A percentile compares a stretch with the other conserved stretches of the same genome.
Evolutionary conservation across 2,797 vertebrate species (phyloP).

Genomic region (Esox lucius): DNA sequence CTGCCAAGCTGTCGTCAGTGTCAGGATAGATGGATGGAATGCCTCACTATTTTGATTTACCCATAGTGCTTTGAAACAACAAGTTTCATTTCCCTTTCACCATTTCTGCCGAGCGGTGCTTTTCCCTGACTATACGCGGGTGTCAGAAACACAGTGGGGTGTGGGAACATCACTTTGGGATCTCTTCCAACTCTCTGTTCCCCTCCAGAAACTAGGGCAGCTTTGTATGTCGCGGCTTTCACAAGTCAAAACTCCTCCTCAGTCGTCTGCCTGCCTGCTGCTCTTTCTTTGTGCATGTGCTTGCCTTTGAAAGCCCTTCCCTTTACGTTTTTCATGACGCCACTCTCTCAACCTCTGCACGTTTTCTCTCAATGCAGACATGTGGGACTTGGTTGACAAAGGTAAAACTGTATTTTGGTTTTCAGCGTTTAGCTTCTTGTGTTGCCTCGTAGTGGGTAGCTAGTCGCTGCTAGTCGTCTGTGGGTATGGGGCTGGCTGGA

Average conservation of each 20-base stretch:
- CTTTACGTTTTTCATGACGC: slow-evolving; percentile 39
- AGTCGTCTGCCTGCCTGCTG: slow-evolving; percentile 63
- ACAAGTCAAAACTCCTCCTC: slow-evolving; percentile 69
- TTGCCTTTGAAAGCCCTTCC: slow-evolving; percentile 58
- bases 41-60: slow-evolving; percentile 66
- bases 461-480: slow-evolving; percentile 66
- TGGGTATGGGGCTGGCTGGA: slow-evolving; percentile 73
- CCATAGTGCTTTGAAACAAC: slow-evolving; percentile 61
- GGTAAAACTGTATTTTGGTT: slow-evolving; percentile 76
- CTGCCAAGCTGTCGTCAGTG: neutral
- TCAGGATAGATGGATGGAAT: slow-evolving; percentile 61
- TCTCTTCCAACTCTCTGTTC: slow-evolving; percentile 48
- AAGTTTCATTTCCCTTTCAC: slow-evolving; percentile 70
- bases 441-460: slow-evolving; percentile 59
- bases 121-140: slow-evolving; percentile 1
- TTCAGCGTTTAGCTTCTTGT: slow-evolving; percentile 71
- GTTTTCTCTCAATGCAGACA: slow-evolving; percentile 83
- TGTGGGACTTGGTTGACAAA: slow-evolving; percentile 82
- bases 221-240: slow-evolving; percentile 71
- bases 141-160: neutral
- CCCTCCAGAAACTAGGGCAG: slow-evolving; percentile 74
- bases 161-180: slow-evolving; percentile 66
- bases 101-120: slow-evolving; percentile 3
- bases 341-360: slow-evolving; percentile 73
- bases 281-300: slow-evolving; percentile 64